Conservation (phyloP, 2,797 vertebrate genomes). For the Numenius phaeopus region DNA sequence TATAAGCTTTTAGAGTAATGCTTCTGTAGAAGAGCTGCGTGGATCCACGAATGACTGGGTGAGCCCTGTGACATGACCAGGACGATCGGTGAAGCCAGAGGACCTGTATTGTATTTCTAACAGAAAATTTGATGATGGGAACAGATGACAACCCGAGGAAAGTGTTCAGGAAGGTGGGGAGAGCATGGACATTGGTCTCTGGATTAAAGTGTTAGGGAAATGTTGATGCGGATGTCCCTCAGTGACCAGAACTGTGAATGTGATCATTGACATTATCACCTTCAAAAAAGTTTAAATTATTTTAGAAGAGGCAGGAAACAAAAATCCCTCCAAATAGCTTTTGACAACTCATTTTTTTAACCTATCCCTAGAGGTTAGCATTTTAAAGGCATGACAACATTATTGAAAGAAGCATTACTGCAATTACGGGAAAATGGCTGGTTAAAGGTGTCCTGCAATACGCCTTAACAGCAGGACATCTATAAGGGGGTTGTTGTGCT, state of each 20-base stretch:
- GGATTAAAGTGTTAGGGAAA: background rate
- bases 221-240: background rate
- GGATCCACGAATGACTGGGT: accelerated
- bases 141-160: background rate
- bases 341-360: background rate
- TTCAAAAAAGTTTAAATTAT: background rate
- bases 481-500: background rate
- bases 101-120: background rate
- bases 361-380: background rate
- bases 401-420: background rate
- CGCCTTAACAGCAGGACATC: background rate
- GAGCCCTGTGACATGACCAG: background rate
- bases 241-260: background rate
- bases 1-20: background rate
- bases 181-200: background rate
- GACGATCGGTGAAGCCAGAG: background rate
- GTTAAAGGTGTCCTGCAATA: background rate
- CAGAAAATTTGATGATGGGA: background rate
- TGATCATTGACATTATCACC: background rate
- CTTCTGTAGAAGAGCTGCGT: background rate
- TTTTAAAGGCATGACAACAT: background rate
- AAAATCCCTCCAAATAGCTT: background rate
- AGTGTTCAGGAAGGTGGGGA: background rate
- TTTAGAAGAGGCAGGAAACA: background rate
- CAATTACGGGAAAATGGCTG: background rate